Conservation (phyloP, 2,888 invertebrate species). For the Allygus modestus region DNA sequence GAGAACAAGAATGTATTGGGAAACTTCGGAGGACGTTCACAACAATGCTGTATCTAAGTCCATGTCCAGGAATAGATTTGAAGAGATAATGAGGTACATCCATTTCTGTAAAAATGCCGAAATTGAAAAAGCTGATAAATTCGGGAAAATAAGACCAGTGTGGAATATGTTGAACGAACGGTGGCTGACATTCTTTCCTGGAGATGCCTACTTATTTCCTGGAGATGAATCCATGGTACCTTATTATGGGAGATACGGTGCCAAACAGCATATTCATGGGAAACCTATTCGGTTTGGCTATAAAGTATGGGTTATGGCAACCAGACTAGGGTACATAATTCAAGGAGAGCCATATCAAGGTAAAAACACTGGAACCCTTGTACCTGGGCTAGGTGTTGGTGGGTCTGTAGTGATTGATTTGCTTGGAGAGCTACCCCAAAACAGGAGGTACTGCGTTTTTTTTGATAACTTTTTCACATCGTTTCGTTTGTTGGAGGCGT, state of each 20-base stretch:
- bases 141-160: constrained; percentile 66
- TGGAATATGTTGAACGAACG: constrained; percentile 65
- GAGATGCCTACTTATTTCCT: constrained; percentile 61
- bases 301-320: constrained; percentile 65
- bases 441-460: constrained; percentile 46
- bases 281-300: constrained; percentile 66
- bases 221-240: constrained; percentile 67
- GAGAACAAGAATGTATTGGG: no score
- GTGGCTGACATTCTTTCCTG: constrained; percentile 64
- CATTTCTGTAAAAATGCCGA: constrained; percentile 61
- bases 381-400: constrained; percentile 52
- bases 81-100: constrained; percentile 60
- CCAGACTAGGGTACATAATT: constrained; percentile 65
- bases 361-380: constrained; percentile 27
- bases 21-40: no score
- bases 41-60: no score
- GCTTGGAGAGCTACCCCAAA: constrained; percentile 50
- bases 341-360: constrained; percentile 67
- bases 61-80: constrained; percentile 62
- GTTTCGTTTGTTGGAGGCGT: constrained; percentile 27
- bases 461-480: constrained; percentile 54
- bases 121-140: constrained; percentile 62
- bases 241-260: constrained; percentile 65
- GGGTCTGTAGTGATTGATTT: constrained; percentile 49
- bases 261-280: constrained; percentile 66